phyloP scores from a whole-genome alignment of 2,888 invertebrate species.

The Colostygia pectinataria region DNA sequence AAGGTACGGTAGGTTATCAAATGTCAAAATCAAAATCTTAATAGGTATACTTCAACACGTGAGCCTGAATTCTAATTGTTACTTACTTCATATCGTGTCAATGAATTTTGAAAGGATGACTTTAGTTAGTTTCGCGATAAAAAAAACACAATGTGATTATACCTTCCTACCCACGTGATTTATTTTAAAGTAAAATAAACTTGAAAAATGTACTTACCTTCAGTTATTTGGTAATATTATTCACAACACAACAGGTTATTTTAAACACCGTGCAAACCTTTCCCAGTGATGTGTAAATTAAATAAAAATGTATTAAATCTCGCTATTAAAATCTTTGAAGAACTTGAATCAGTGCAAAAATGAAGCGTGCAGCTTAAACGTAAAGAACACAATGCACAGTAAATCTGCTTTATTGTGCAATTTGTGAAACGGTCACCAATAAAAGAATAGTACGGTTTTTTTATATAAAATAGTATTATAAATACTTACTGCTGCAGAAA shows the following conservation, averaged over 20 bases:
- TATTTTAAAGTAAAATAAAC: background rate
- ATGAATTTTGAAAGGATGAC: too few relatives aligned
- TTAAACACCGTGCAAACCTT: conserved; percentile 20
- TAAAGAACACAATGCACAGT: background rate
- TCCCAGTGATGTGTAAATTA: conserved; percentile 12
- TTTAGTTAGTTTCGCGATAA: too few relatives aligned
- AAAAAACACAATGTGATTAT: too few relatives aligned
- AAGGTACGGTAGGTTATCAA: too few relatives aligned
- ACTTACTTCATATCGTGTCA: too few relatives aligned
- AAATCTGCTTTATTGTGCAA: background rate
- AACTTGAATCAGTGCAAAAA: conserved; percentile 1
- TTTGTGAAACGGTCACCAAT: background rate
- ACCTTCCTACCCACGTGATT: background rate
- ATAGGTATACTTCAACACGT: too few relatives aligned
- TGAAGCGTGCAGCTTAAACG: background rate
- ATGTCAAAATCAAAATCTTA: too few relatives aligned
- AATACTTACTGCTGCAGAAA: conserved; percentile 26
- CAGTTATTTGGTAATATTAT: background rate
- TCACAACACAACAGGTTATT: conserved; percentile 13
- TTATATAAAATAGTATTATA: too few relatives aligned
- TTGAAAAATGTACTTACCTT: conserved; percentile 12
- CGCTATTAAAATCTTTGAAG: too few relatives aligned
- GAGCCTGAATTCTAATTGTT: too few relatives aligned
- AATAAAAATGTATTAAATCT: background rate
- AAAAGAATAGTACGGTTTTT: too few relatives aligned